These are phyloP conservation scores for Ellobius talpinus DNA, from an alignment of 2,113 vertebrate species.

Conservation along the genomic window DNA sequence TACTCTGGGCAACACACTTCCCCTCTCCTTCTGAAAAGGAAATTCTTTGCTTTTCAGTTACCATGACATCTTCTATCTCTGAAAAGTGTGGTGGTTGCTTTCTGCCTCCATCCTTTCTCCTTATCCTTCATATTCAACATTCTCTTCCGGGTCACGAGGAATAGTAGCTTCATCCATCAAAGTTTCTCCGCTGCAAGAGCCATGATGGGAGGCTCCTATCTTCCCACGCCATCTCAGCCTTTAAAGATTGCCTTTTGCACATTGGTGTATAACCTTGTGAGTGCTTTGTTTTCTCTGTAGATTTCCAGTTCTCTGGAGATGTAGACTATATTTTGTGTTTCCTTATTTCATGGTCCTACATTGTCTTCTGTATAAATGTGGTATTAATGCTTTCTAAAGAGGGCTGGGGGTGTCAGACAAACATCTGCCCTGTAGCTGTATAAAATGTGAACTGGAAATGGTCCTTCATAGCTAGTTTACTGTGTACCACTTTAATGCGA, in stretches of 20 bases:
- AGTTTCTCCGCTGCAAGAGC: neutral
- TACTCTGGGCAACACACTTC: neutral
- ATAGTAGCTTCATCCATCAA: neutral
- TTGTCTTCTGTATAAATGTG: neutral
- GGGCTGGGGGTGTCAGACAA: too few species aligned
- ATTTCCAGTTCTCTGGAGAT: neutral
- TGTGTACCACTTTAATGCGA: neutral
- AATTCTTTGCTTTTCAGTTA: neutral
- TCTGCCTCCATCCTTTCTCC: neutral
- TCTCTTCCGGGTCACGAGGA: neutral
- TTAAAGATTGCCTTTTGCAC: neutral
- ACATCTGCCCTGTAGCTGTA: neutral
- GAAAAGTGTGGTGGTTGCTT: neutral
- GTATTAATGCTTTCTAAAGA: neutral
- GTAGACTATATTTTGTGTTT: neutral
- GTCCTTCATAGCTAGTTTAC: neutral
- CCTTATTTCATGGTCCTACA: neutral
- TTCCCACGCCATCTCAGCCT: neutral
- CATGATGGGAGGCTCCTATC: neutral
- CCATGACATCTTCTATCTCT: neutral
- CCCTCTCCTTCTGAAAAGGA: neutral
- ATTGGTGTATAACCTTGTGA: neutral
- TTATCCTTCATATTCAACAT: neutral
- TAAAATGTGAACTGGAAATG: neutral
- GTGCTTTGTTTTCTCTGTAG: neutral